phyloP scores from a whole-genome alignment of 2,797 vertebrate species.

The Aplochiton taeniatus region DNA sequence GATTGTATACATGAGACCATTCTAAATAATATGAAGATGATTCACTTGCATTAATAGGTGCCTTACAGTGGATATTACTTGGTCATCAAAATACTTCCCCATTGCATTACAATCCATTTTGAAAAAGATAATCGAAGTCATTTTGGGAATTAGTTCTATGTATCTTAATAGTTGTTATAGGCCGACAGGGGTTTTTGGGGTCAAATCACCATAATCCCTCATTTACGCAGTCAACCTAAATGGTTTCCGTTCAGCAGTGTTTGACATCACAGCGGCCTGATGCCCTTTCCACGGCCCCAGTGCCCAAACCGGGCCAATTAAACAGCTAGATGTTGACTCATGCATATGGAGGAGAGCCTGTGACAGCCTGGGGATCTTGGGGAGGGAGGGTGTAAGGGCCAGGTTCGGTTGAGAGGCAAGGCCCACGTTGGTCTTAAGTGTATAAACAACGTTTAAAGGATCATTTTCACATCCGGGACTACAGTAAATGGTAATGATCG shows the following conservation, averaged over 20 bases:
- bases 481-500: no score
- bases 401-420: slow-evolving; percentile 9
- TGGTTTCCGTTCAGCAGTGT: slow-evolving; percentile 17
- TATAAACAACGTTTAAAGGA: no score
- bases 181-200: neutral
- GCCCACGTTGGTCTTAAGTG: no score
- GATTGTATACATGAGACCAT: no score
- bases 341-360: slow-evolving; percentile 38
- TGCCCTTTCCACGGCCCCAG: slow-evolving; percentile 20
- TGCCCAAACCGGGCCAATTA: slow-evolving; percentile 38
- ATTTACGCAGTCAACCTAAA: slow-evolving; percentile 18
- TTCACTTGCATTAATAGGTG: no score
- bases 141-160: no score
- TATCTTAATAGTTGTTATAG: neutral
- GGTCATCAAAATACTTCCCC: no score
- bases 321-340: slow-evolving; percentile 31
- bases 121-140: no score
- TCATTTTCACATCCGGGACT: no score
- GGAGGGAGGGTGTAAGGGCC: slow-evolving; percentile 1
- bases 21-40: no score
- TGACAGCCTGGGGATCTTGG: slow-evolving; percentile 22
- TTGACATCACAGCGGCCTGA: slow-evolving; percentile 23
- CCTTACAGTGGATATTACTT: no score
- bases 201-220: neutral
- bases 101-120: no score